phyloP scores from a whole-genome alignment of 2,888 invertebrate species.

The Cerceris ruficornis region DNA sequence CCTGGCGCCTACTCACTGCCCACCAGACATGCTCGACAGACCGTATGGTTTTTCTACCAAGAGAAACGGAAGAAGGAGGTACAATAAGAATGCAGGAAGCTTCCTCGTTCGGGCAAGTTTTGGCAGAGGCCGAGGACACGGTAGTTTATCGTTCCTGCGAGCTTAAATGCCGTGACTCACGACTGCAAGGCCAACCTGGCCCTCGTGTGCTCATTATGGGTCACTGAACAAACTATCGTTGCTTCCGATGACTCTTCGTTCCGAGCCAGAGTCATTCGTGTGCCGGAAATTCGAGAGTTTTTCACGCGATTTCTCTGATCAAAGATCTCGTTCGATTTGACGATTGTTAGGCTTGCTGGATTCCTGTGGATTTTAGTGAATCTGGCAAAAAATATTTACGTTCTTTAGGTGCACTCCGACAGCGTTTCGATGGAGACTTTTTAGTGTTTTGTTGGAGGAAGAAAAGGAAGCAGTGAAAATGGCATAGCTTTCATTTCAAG shows the following conservation, averaged over 20 bases:
- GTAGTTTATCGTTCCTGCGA: slow-evolving; percentile 46
- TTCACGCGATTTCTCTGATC: neutral
- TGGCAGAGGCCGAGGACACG: slow-evolving; percentile 42
- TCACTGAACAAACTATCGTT: slow-evolving; percentile 15
- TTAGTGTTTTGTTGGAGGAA: no score
- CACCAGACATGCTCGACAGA: slow-evolving; percentile 67
- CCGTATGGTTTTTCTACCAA: slow-evolving; percentile 65
- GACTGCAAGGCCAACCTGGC: slow-evolving; percentile 9
- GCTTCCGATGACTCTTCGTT: neutral
- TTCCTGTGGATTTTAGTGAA: no score
- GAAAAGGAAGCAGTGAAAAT: no score
- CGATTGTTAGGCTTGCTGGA: no score
- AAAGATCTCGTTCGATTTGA: no score
- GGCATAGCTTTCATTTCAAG: no score
- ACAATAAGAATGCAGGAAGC: slow-evolving; percentile 58
- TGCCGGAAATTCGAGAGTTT: neutral
- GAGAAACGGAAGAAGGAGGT: slow-evolving; percentile 60
- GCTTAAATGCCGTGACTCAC: slow-evolving; percentile 46
- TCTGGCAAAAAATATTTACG: no score
- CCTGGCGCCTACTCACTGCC: slow-evolving; percentile 66
- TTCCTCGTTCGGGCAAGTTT: slow-evolving; percentile 44
- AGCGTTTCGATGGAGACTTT: no score
- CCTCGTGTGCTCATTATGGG: slow-evolving; percentile 18
- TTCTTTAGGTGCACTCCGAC: no score
- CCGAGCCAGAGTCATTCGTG: neutral